Evolutionary conservation across 2,797 vertebrate species (phyloP), one percentile per base, ranked within the genome.

Genomic region (Picus viridis): DNA sequence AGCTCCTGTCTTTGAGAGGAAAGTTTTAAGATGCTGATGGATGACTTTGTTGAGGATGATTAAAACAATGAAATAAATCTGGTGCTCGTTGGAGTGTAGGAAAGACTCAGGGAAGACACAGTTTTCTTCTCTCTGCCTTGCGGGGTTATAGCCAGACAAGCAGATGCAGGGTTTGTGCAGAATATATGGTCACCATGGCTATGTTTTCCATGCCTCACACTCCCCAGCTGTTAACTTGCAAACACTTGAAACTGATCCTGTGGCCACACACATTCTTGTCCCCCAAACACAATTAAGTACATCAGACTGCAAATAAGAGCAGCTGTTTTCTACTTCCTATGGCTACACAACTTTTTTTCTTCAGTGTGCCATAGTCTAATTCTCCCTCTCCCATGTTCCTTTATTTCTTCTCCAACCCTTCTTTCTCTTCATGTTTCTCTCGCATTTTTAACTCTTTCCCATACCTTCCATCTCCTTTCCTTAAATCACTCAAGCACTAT

Each of bases 11-110:
- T 13, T 13, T 85, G 56, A 76, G 59, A 90, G 41, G 26, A 79
- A 82, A 68, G 17, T 64, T 88, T 88, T 77, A 89, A 82, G 70
- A 89, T 1, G 29, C n/a, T 73, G 70, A 96, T 58, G 73, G 63
- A 92, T 85, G 51, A 78, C 73, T 81, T 88, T 3, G 4, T 4
- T 78, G 71, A 90, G 65, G 79, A 89, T 69, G 43, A 91, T 54
- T 89, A 92, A 80, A 94, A 74, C 53, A 83, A 71, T 18, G 18
- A 84, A 56, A 84, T 90, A 84, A 82, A 93, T 65, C 43, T n/a
- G 29, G 32, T 29, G 63, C 57, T 75, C 3, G 17, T 30, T 54
- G 75, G 54, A 83, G 65, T 27, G 19, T 34, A 76, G 32, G 45
- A 54, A 0, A 4, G 65, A 68, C 49, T 77, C 34, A 32, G 39